Evolutionary conservation across 1,140 invertebrate genomes (phyloP).

Genomic region (Apis mellifera): Amel_HAv3.1 CM009932.2:8203501-8204000

Average conservation of each 20-base stretch:
- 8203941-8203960: background rate
- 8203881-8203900: conserved; percentile 20
- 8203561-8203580: background rate
- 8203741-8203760: background rate
- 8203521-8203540: too few species aligned
- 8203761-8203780: background rate
- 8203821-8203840: background rate
- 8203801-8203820: conserved; percentile 7
- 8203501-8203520: background rate
- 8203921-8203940: conserved; percentile 21
- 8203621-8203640: background rate
- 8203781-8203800: background rate
- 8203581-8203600: background rate
- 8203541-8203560: background rate
- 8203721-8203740: background rate
- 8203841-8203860: background rate
- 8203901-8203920: conserved; percentile 8
- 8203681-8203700: background rate
- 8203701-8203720: conserved; percentile 2
- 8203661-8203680: background rate
- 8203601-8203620: background rate
- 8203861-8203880: background rate
- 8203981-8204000: background rate
- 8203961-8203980: background rate
- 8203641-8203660: conserved; percentile 8